Evolutionary conservation across 2,113 vertebrate genomes (phyloP).

Genomic region (Cebus imitator): DNA sequence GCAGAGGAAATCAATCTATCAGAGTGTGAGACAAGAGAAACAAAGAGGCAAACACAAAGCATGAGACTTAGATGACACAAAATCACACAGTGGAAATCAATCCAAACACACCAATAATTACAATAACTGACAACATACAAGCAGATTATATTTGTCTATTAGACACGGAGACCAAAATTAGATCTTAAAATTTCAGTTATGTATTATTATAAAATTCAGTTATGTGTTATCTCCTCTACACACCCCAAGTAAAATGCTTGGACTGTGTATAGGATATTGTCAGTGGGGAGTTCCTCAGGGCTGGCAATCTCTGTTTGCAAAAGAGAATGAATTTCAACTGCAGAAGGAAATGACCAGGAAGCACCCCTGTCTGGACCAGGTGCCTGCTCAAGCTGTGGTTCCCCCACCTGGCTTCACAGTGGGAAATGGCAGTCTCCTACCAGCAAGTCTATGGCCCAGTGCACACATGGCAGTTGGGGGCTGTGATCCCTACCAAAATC

Average conservation of each 20-base stretch:
- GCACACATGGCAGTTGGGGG: not conserved
- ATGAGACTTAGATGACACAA: not conserved
- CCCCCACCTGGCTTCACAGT: not conserved
- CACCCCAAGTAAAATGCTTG: not conserved
- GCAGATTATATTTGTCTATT: not conserved
- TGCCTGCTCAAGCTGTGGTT: not conserved
- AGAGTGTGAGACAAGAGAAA: not conserved
- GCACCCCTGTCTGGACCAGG: not conserved
- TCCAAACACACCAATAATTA: not conserved
- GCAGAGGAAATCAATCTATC: not conserved
- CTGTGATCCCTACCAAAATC: not conserved
- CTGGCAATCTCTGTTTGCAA: not conserved
- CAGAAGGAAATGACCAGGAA: not conserved
- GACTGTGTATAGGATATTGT: not conserved
- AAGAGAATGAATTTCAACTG: not conserved
- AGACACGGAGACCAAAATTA: not conserved
- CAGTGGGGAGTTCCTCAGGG: not conserved
- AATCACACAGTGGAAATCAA: not conserved
- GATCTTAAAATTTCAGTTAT: not conserved
- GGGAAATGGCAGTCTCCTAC: not conserved
- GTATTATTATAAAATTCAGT: not conserved
- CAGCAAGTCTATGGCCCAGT: not conserved
- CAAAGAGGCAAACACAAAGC: not conserved
- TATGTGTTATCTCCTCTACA: not conserved
- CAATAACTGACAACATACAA: no score